Evolutionary conservation across 2,888 invertebrate species (phyloP), one percentile per base, ranked within the genome.

Genomic region (Pseudococcus longispinus): DNA sequence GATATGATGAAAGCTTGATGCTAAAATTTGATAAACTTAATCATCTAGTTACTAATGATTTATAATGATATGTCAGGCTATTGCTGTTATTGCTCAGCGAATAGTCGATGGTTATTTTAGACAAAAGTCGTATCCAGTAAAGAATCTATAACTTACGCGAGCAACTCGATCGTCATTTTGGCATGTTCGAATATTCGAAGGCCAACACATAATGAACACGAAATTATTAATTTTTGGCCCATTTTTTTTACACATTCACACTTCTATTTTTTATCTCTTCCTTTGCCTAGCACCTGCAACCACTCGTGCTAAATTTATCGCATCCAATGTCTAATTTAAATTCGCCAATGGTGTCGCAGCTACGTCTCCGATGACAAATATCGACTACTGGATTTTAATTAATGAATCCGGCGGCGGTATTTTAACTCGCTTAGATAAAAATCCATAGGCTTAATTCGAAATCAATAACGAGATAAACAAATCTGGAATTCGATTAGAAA

Each of bases 1-100:
- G 65, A 65, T 65, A 65, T 26, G 65, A 26, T 65, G 65, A 65
- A 65, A 65, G 65, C 65, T 65, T 65, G 65, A 65, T 65, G 65
- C 26, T 26, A 26, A 65, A 65, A 65, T 9, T 65, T 65, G 65
- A 65, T 65, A 65, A 65, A 65, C 26, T 65, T 65, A 65, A 65
- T 65, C 26, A 65, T 65, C 65, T 65, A 65, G 65, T 65, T 65
- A 65, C 11, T 65, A 65, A 65, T 65, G 65, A 65, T 65, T 65
- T 65, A 65, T 65, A 65, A 65, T 15, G 65, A 51, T 51, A 65
- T 65, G 65, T 65, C 65, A 65, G 65, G 65, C 65, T 26, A 65
- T 26, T 26, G 51, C 51, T n/a, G n/a, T 26, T 13, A 23, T 37
- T 37, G 2, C 37, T 6, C 0, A 55, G 8, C 60, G 60, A 51